These are phyloP conservation scores for Epinephelus cyanopodus DNA, from an alignment of 2,113 vertebrate genomes.

Conservation along the genomic window DNA sequence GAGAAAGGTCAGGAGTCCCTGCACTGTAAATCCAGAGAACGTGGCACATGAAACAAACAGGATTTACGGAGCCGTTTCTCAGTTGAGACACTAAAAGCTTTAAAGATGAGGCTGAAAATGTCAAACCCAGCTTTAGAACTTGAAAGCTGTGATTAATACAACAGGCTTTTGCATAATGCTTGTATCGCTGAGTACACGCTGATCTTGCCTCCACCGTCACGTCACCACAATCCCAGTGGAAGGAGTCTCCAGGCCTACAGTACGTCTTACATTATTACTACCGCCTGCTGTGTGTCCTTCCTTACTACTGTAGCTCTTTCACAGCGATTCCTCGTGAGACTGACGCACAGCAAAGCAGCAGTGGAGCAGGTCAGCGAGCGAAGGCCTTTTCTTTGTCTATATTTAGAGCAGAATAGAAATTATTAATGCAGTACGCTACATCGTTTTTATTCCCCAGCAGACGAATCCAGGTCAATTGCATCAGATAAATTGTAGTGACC, in stretches of 20 bases:
- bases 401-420: constrained; percentile 39
- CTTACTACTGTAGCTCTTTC: constrained; percentile 1
- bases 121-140: constrained; percentile 15
- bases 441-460: background rate
- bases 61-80: background rate
- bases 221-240: background rate
- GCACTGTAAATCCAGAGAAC: background rate
- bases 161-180: constrained; percentile 17
- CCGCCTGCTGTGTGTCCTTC: background rate
- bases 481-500: constrained; percentile 31
- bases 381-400: constrained; percentile 20
- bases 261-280: background rate
- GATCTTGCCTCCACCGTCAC: constrained; percentile 12
- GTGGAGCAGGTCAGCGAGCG: background rate
- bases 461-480: constrained; percentile 46
- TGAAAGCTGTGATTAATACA: constrained; percentile 9
- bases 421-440: constrained; percentile 24
- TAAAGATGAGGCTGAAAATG: constrained; percentile 24
- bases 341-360: constrained; percentile 12
- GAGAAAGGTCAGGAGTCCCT: background rate
- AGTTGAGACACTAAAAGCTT: constrained; percentile 2
- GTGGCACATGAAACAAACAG: background rate
- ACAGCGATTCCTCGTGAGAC: constrained; percentile 17
- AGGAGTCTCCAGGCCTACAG: background rate
- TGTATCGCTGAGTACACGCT: constrained; percentile 4